These are phyloP conservation scores for Bombus turneri DNA, from an alignment of 1,140 invertebrate genomes.

Conservation along the genomic window DNA sequence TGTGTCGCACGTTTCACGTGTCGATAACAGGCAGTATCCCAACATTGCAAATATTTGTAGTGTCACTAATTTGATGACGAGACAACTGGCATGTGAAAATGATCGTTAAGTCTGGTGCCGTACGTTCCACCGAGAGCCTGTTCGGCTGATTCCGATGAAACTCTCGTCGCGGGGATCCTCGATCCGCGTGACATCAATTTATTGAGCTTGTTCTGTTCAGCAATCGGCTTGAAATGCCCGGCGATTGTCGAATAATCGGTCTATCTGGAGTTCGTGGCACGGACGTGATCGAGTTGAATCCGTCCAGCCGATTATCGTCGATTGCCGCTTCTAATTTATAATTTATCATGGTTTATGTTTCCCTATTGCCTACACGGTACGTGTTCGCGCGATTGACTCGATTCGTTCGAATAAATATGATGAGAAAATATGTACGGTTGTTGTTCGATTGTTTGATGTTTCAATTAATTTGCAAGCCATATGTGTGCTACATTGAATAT, in stretches of 20 bases:
- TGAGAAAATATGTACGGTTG: not conserved
- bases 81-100: not conserved
- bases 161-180: conserved; percentile 18
- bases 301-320: conserved; percentile 12
- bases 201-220: conserved; percentile 33
- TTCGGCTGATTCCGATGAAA: conserved; percentile 37
- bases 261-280: conserved; percentile 1
- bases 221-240: conserved; percentile 53
- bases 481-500: too few relatives aligned
- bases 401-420: not conserved
- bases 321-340: conserved; percentile 52
- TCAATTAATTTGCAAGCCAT: too few relatives aligned
- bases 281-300: conserved; percentile 43
- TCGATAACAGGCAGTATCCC: not conserved
- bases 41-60: not conserved
- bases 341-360: conserved; percentile 19
- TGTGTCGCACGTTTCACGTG: not conserved
- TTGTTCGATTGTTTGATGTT: not conserved
- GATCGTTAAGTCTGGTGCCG: not conserved
- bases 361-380: too few relatives aligned
- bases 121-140: conserved; percentile 1
- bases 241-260: conserved; percentile 49
- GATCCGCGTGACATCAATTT: conserved; percentile 34
- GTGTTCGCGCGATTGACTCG: not conserved
- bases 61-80: not conserved